These are phyloP conservation scores for Megathymus violae DNA, from an alignment of 1,140 invertebrate genomes.

Conservation along the genomic window DNA sequence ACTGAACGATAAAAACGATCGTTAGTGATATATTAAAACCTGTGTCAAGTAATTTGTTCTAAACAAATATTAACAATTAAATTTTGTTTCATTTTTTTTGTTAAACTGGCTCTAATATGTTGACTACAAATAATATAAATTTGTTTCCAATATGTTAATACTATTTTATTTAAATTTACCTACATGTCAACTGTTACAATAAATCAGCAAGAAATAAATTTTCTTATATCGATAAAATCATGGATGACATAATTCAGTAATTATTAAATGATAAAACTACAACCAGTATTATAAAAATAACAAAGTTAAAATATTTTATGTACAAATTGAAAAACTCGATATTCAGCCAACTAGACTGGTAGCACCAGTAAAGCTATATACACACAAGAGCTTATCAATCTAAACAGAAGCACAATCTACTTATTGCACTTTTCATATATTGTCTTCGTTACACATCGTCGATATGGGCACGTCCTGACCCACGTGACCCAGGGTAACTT, in stretches of 20 bases:
- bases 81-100: no score
- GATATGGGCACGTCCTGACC: not conserved
- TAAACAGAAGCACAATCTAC: conserved; percentile 74
- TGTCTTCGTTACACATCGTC: conserved; percentile 54
- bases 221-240: no score
- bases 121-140: no score
- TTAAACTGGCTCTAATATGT: no score
- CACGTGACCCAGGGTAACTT: no score
- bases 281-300: not conserved
- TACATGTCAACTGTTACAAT: no score
- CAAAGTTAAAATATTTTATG: conserved; percentile 10
- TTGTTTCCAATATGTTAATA: no score
- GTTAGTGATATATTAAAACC: not conserved
- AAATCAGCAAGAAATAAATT: no score
- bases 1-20: not conserved
- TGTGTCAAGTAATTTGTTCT: not conserved
- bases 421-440: conserved; percentile 78
- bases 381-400: conserved; percentile 44
- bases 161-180: no score
- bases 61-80: not conserved
- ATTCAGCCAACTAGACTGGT: conserved; percentile 35
- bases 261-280: not conserved
- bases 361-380: conserved; percentile 51
- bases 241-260: no score
- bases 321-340: conserved; percentile 7